Percentiles rank a stretch among this genome's conserved stretches.
phyloP scores from a whole-genome alignment of 1,140 invertebrate genomes.

The Zaprionus gabonicus region DNA sequence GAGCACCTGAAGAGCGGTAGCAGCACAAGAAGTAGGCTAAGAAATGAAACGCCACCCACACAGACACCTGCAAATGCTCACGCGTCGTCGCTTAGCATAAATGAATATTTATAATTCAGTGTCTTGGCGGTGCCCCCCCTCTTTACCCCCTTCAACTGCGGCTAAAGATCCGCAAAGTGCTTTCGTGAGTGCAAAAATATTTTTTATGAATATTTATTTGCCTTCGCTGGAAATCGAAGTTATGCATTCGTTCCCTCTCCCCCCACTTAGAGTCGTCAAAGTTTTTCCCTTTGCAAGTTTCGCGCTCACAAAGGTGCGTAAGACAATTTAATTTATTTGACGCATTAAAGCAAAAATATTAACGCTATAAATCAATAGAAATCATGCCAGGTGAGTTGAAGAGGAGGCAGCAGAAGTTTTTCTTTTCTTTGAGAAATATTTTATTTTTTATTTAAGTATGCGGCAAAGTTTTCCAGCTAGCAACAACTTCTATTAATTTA shows the following conservation, averaged over 20 bases:
- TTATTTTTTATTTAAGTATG: constrained; percentile 59
- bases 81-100: constrained; percentile 73
- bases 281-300: constrained; percentile 54
- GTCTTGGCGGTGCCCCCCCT: constrained; percentile 42
- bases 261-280: constrained; percentile 54
- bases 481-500: constrained; percentile 74
- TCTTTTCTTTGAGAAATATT: constrained; percentile 47
- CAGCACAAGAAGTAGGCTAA: constrained; percentile 11
- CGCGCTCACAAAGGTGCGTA: constrained; percentile 66
- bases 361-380: constrained; percentile 80
- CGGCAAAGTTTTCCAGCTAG: constrained; percentile 18
- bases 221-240: constrained; percentile 75
- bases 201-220: constrained; percentile 83
- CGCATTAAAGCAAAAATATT: constrained; percentile 82
- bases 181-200: constrained; percentile 62
- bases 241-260: constrained; percentile 63
- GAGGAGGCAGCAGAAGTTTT: constrained; percentile 26
- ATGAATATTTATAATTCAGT: constrained; percentile 81
- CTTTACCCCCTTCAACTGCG: constrained; percentile 7
- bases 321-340: constrained; percentile 83
- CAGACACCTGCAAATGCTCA: constrained; percentile 69
- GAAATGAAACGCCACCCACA: constrained; percentile 20
- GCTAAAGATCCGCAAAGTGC: constrained; percentile 71
- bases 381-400: constrained; percentile 19
- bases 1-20: constrained; percentile 22